Percentiles rank a stretch among this genome's conserved stretches.
Evolutionary conservation across 2,797 vertebrate genomes (phyloP).

Genomic region (Sebastes iracundus): DNA sequence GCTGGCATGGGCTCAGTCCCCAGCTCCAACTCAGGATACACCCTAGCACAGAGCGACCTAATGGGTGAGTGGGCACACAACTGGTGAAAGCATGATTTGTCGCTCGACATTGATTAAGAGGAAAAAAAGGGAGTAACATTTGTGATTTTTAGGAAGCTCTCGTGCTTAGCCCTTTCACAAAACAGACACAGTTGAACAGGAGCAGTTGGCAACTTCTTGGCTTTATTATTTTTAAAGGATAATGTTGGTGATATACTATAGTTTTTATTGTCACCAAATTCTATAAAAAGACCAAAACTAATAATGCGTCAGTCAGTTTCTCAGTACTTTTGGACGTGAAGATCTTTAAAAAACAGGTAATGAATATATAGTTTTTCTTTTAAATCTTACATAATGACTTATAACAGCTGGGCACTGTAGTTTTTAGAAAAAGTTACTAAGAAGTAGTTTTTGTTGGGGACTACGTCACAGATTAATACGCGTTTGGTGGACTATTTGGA

Average conservation of each 20-base stretch:
- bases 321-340: neutral
- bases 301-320: neutral
- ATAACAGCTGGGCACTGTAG: neutral
- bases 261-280: neutral
- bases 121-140: neutral
- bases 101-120: neutral
- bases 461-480: neutral
- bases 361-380: neutral
- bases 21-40: slow-evolving; percentile 95
- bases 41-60: slow-evolving; percentile 93
- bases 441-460: no score
- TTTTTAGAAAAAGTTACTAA: no score
- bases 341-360: neutral
- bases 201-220: neutral
- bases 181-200: neutral
- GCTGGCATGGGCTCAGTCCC: slow-evolving; percentile 89
- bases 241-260: neutral
- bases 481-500: neutral
- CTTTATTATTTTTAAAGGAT: neutral
- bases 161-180: neutral
- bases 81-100: neutral
- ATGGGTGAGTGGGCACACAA: slow-evolving; percentile 52
- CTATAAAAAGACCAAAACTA: neutral
- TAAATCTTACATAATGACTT: neutral
- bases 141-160: neutral